Evolutionary conservation across 2,888 invertebrate genomes (phyloP), one percentile per base, ranked within the genome.

Genomic region (Sthenelais limicola): DNA sequence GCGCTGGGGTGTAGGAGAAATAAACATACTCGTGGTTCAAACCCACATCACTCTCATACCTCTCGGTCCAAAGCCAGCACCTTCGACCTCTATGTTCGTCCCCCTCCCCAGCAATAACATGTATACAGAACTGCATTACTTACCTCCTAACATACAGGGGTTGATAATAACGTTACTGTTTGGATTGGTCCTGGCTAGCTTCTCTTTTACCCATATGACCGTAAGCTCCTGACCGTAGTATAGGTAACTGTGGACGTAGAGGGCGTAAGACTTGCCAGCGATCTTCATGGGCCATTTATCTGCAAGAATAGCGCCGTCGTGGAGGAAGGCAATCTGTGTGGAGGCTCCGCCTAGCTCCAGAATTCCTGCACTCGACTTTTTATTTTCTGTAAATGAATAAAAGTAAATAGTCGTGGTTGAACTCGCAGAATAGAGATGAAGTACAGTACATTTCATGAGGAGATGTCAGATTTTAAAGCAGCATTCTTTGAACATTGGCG

Each of bases 281-380:
- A 86, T 74, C 51, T 78, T 77, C 48, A 85, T 79, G 26, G 83
- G 83, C 74, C 84, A 86, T 79, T 85, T 84, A 70, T 84, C 81
- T 68, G 84, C 83, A 67, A 84, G 81, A 21, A 86, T 73, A 18
- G 83, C 81, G 18, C 80, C 81, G 9, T 79, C 79, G 15, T 84
- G 85, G 48, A 84, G 80, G 78, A 89, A 89, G 12, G 89, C 89
- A 43, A 90, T 89, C 80, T 90, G 90, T 52, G 88, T 86, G 21
- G 89, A 89, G 0, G 89, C 90, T 21, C 90, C 90, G 21, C 90
- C 90, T 89, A 90, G 89, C 80, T 90, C 90, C 72, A 90, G 80
- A 78, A 90, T 87, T 24, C 90, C 90, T 5, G 88, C 85, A 3
- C 88, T 86, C 33, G 68, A 71, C 18, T n/a, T 21, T 18, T 24